Base-by-base conservation (phyloP, 2,888 invertebrate species). In the Pristionchus maxplancki region DNA sequence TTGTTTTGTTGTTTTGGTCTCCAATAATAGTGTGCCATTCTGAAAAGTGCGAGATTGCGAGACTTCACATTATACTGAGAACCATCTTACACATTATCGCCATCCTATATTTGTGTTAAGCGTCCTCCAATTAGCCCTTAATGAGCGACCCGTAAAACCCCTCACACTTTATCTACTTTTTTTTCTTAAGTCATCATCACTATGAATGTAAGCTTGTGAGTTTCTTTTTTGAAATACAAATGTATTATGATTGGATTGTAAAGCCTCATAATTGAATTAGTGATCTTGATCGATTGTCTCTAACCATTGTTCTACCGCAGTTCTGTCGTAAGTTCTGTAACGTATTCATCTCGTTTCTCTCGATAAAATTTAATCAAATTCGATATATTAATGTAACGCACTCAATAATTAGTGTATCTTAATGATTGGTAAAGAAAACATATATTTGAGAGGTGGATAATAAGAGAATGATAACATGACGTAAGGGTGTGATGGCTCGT, bases 401-500 rank as follows among this genome's bases (percentile, higher is more conserved):
- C 8, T 28, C 11, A 74, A 40, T 40, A 74, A 40, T 28, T 1
- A 17, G 40, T 74, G 40, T 20, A n/a, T 40, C 37, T 74, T 74
- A 5, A 20, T 44, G 40, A 6, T 8, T 40, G 15, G 24, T 74
- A 11, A 37, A 40, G n/a, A n/a, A n/a, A n/a, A n/a, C n/a, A n/a
- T n/a, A n/a, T n/a, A n/a, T n/a, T n/a, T n/a, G n/a, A 71, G 13
- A 44, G 44, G n/a, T 44, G 9, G 78, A 44, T 28, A 78, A 78
- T 9, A 17, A 28, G 78, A 13, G 44, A n/a, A 58, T 48, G 78
- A 78, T 78, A 78, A 78, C 44, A n/a, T 40, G 44, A 78, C 44
- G 78, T 78, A 78, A 44, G 78, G 48, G 78, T 78, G 6, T 74
- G 40, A 74, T 74, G 74, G 24, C 74, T 40, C 74, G 74, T 78